These are phyloP conservation scores for Neolamprologus variostigma DNA, from an alignment of 2,113 vertebrate genomes.

Conservation along the genomic window DNA sequence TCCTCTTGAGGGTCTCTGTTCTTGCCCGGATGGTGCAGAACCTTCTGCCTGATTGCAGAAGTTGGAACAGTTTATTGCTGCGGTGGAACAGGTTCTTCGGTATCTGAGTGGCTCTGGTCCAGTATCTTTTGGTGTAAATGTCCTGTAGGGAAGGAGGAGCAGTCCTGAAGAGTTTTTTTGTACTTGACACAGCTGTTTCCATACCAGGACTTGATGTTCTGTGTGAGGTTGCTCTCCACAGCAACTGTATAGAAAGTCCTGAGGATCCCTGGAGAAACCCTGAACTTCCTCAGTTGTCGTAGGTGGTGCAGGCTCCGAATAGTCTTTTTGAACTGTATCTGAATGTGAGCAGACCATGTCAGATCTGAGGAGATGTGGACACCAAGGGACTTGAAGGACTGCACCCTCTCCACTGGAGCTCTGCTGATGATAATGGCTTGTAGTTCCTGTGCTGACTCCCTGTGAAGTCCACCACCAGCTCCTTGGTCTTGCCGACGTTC, in stretches of 20 bases:
- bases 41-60: neutral
- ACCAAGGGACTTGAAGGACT: neutral
- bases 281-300: neutral
- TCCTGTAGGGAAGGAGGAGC: neutral
- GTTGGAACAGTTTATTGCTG: neutral
- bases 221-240: neutral
- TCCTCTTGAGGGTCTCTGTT: neutral
- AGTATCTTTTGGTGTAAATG: neutral
- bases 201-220: neutral
- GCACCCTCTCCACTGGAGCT: neutral
- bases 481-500: neutral
- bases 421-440: neutral
- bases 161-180: neutral
- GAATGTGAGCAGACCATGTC: neutral
- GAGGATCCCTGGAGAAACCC: neutral
- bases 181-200: neutral
- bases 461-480: neutral
- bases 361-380: neutral
- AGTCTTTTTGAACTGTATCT: neutral
- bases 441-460: neutral
- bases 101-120: neutral
- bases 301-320: neutral
- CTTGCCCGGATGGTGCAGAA: neutral
- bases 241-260: neutral
- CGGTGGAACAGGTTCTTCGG: rapidly evolving